phyloP scores from a whole-genome alignment of 2,888 invertebrate genomes.

The Agrenia bidenticulata region DNA sequence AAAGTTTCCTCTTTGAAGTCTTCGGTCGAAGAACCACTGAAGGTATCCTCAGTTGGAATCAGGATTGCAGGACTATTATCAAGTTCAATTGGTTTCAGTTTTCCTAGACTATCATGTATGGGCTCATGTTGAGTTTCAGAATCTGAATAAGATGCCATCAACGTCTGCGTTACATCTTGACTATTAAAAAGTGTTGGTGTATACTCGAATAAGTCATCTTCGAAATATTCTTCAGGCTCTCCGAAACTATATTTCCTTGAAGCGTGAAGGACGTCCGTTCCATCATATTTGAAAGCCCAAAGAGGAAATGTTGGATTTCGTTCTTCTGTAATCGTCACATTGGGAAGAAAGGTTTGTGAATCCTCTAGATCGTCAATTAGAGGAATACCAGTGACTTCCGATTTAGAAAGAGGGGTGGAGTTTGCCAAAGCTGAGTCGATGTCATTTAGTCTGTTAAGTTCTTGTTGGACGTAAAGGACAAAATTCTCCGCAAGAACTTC shows the following conservation, averaged over 20 bases:
- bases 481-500: slow-evolving; percentile 37
- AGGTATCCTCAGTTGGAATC: not conserved
- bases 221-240: slow-evolving; percentile 38
- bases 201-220: slow-evolving; percentile 22
- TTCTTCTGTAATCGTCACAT: not conserved
- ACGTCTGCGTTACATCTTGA: too few relatives aligned
- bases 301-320: slow-evolving; percentile 39
- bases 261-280: slow-evolving; percentile 39
- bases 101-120: too few relatives aligned
- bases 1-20: too few relatives aligned
- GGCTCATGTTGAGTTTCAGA: too few relatives aligned
- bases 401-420: slow-evolving; percentile 22
- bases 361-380: not conserved
- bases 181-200: not conserved
- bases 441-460: slow-evolving; percentile 29
- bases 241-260: slow-evolving; percentile 2
- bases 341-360: too few relatives aligned
- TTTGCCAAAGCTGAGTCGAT: slow-evolving; percentile 19
- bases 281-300: slow-evolving; percentile 49
- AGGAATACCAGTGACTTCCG: slow-evolving; percentile 18
- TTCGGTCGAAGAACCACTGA: not conserved
- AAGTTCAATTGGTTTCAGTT: too few relatives aligned
- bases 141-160: too few relatives aligned
- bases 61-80: too few relatives aligned
- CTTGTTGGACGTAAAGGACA: slow-evolving; percentile 40